Evolutionary conservation across 2,888 invertebrate genomes (phyloP).

Genomic region (Zaprionus lineosus): DNA sequence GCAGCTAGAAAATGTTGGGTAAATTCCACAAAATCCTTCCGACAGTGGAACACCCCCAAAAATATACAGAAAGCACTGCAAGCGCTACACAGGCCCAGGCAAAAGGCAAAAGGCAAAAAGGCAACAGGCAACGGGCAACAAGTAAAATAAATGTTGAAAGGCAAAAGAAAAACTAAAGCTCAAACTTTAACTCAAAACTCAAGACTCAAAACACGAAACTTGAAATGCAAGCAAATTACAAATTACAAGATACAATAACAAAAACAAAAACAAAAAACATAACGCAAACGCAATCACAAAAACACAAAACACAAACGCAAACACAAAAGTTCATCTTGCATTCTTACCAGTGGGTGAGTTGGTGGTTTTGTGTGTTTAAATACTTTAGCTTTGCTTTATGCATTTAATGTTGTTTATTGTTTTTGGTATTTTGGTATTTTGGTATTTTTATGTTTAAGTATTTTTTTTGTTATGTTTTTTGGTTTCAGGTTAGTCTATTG

Average conservation of each 20-base stretch:
- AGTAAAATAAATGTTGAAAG: conserved; percentile 1
- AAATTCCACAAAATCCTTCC: not conserved
- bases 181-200: not conserved
- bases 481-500: conserved; percentile 29
- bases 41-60: conserved; percentile 1
- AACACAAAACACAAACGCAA: conserved; percentile 40
- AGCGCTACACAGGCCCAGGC: too few species aligned
- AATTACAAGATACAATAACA: too few species aligned
- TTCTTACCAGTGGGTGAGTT: conserved; percentile 68
- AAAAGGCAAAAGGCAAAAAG: conserved; percentile 19
- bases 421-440: too few species aligned
- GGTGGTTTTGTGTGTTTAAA: conserved; percentile 37
- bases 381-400: conserved; percentile 32
- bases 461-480: conserved; percentile 33
- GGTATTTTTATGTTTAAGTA: too few species aligned
- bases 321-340: conserved; percentile 66
- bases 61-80: conserved; percentile 7
- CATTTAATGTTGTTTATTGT: conserved; percentile 8
- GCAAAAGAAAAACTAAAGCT: too few species aligned
- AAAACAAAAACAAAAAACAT: conserved; percentile 23
- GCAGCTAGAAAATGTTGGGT: conserved; percentile 32
- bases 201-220: not conserved
- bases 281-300: conserved; percentile 42
- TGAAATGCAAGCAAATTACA: conserved; percentile 3
- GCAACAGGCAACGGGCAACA: not conserved